phyloP scores from a whole-genome alignment of 2,113 vertebrate species.

The Clinocottus analis region DNA sequence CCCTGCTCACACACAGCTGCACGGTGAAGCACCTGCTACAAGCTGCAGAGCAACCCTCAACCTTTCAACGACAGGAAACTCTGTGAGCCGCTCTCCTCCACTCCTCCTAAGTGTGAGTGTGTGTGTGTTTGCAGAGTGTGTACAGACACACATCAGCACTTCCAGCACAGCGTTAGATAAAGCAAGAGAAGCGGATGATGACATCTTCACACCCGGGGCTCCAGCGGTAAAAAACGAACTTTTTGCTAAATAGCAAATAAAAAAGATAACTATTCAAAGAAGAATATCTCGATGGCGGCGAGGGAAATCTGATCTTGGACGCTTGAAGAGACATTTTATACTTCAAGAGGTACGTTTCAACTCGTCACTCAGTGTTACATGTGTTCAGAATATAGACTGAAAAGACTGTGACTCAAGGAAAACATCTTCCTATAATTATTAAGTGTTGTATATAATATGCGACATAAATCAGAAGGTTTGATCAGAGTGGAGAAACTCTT shows the following conservation, averaged over 20 bases:
- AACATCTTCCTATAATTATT: not conserved
- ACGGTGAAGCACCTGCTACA: slow-evolving; percentile 76
- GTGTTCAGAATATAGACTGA: not conserved
- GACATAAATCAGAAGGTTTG: not conserved
- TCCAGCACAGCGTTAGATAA: slow-evolving; percentile 25
- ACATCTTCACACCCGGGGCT: slow-evolving; percentile 53
- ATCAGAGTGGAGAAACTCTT: not conserved
- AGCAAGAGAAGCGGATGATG: slow-evolving; percentile 62
- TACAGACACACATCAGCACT: slow-evolving; percentile 29
- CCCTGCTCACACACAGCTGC: slow-evolving; percentile 73
- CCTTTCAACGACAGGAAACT: slow-evolving; percentile 84
- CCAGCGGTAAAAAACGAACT: slow-evolving; percentile 4
- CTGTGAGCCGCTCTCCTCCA: slow-evolving; percentile 63
- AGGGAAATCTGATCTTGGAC: slow-evolving; percentile 60
- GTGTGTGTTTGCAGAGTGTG: not conserved
- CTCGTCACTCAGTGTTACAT: not conserved
- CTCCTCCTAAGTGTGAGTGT: slow-evolving; percentile 35
- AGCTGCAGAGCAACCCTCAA: slow-evolving; percentile 73
- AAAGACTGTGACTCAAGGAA: not conserved
- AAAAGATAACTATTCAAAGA: not conserved
- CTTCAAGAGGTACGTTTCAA: slow-evolving; percentile 63
- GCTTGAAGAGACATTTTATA: slow-evolving; percentile 36
- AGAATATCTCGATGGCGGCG: slow-evolving; percentile 41
- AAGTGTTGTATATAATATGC: not conserved
- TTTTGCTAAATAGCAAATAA: not conserved